Evolutionary conservation across 2,113 vertebrate genomes (phyloP).

Genomic region (Tiliqua scincoides): DNA sequence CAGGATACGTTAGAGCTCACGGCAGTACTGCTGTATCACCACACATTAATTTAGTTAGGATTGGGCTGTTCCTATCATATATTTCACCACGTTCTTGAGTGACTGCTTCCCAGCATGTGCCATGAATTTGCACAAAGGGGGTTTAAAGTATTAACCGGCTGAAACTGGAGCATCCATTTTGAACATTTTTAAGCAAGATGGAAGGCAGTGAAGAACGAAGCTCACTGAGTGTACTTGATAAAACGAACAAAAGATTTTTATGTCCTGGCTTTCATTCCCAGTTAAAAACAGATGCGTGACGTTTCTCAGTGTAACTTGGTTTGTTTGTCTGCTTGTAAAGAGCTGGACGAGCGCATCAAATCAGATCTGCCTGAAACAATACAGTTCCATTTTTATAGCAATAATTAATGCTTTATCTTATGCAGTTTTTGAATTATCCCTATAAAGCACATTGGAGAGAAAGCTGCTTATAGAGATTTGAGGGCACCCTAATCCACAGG

Average conservation of each 20-base stretch:
- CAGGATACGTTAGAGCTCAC: too few species aligned
- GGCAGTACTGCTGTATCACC: too few species aligned
- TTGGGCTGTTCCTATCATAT: background rate
- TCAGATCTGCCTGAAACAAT: rapidly evolving
- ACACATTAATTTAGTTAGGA: too few species aligned
- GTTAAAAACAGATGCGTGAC: background rate
- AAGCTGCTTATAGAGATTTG: slow-evolving; percentile 61
- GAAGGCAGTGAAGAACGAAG: slow-evolving; percentile 45
- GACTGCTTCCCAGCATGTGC: slow-evolving; percentile 21
- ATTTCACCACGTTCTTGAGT: background rate
- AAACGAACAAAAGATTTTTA: slow-evolving; percentile 29
- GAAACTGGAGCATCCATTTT: slow-evolving; percentile 23
- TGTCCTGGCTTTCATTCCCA: slow-evolving; percentile 26
- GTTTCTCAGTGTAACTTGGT: background rate
- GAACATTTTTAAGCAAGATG: slow-evolving; percentile 47
- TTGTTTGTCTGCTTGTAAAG: rapidly evolving
- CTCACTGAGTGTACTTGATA: slow-evolving; percentile 49
- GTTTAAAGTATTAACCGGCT: background rate
- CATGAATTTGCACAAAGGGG: background rate
- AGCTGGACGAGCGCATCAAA: rapidly evolving
- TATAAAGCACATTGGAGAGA: slow-evolving; percentile 37
- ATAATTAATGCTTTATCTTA: slow-evolving; percentile 59
- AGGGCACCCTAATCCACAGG: slow-evolving; percentile 57
- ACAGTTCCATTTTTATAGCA: background rate
- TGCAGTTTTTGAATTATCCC: slow-evolving; percentile 43